Conservation (phyloP, 2,113 vertebrate genomes). For the Bubo bubo region DNA sequence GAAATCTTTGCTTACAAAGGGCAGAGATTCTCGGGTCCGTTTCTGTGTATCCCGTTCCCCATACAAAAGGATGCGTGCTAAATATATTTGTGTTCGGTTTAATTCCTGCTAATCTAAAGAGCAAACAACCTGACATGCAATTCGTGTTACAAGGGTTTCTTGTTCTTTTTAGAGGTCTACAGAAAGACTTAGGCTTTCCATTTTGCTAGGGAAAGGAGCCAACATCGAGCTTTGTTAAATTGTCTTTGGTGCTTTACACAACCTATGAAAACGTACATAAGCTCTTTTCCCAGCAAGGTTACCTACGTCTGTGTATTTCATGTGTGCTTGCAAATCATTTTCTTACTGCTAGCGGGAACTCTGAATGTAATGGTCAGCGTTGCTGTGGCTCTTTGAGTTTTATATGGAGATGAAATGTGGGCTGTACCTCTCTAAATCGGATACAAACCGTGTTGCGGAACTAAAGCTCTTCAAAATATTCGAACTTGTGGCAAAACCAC, state of each 20-base stretch:
- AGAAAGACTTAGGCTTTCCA: not conserved
- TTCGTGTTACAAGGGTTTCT: not conserved
- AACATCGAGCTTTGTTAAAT: not conserved
- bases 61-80: accelerated
- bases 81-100: not conserved
- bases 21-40: accelerated
- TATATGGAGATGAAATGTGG: not conserved
- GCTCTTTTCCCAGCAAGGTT: not conserved
- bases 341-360: not conserved
- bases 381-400: not conserved
- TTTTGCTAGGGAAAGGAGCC: not conserved
- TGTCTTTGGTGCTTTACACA: not conserved
- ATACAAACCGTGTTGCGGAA: accelerated
- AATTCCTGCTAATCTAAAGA: not conserved
- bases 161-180: not conserved
- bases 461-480: not conserved
- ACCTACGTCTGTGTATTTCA: accelerated
- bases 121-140: not conserved
- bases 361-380: not conserved
- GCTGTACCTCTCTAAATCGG: not conserved
- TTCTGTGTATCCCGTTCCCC: not conserved
- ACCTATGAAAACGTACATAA: not conserved
- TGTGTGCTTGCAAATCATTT: not conserved
- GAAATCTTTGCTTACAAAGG: not conserved
- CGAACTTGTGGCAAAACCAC: not conserved